A percentile compares a stretch with the other conserved stretches of the same genome.
These are phyloP conservation scores for Eupleurogrammus muticus DNA, from an alignment of 2,797 vertebrate species.

Conservation along the genomic window DNA sequence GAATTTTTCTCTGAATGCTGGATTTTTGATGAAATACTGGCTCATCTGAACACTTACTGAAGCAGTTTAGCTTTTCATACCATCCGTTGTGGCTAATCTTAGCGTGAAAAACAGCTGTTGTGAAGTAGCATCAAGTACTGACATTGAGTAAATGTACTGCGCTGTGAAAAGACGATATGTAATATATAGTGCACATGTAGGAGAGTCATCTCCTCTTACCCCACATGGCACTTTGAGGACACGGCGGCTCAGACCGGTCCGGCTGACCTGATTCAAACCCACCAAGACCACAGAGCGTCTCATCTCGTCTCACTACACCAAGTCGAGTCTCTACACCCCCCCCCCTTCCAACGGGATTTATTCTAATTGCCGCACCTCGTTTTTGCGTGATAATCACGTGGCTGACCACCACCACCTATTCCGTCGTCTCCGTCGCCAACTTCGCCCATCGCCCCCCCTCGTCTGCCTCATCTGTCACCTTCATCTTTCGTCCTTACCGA, in stretches of 20 bases:
- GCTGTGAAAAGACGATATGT: constrained; percentile 19
- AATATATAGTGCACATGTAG: constrained; percentile 17
- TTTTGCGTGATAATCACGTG: too few relatives aligned
- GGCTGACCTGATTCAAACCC: constrained; percentile 60
- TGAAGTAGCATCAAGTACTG: too few relatives aligned
- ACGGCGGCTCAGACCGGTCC: constrained; percentile 63
- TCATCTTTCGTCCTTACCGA: constrained; percentile 41
- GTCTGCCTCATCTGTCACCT: constrained; percentile 51
- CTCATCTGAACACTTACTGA: too few relatives aligned
- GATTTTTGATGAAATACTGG: too few relatives aligned
- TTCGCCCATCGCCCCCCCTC: constrained; percentile 36
- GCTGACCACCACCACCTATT: too few relatives aligned
- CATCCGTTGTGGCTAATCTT: too few relatives aligned
- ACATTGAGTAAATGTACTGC: too few relatives aligned
- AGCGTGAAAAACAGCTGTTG: too few relatives aligned
- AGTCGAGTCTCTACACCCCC: constrained; percentile 20
- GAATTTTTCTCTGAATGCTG: too few relatives aligned
- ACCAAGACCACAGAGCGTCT: constrained; percentile 18
- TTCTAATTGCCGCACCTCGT: too few relatives aligned
- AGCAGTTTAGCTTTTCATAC: too few relatives aligned
- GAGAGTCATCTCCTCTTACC: constrained; percentile 63
- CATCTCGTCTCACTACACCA: background rate
- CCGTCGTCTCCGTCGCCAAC: constrained; percentile 21
- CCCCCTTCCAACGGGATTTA: too few relatives aligned
- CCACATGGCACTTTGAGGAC: constrained; percentile 83